phyloP scores from a whole-genome alignment of 2,113 vertebrate species.

The Myiozetetes cayanensis region DNA sequence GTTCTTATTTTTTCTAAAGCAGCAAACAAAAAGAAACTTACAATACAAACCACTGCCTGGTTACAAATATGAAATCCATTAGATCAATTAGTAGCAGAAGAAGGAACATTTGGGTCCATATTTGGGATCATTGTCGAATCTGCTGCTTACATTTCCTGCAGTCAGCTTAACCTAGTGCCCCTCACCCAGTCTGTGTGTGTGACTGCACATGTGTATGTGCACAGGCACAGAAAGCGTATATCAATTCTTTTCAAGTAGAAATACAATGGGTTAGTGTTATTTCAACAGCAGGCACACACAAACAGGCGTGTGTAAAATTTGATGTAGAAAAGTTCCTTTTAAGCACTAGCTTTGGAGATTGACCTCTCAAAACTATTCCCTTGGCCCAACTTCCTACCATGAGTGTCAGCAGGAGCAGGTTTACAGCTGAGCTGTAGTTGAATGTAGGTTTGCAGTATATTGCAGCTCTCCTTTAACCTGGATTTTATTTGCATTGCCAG shows the following conservation, averaged over 20 bases:
- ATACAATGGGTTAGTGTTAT: background rate
- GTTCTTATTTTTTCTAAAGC: background rate
- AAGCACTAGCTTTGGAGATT: background rate
- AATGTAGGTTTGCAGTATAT: background rate
- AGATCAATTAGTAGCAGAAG: background rate
- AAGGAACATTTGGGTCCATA: background rate
- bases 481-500: background rate
- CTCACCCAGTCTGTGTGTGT: background rate
- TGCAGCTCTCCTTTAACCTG: background rate
- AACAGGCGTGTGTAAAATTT: background rate
- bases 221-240: background rate
- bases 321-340: background rate
- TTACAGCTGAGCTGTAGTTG: background rate
- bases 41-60: constrained; percentile 14
- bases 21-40: constrained; percentile 30
- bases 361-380: background rate
- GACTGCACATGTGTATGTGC: background rate
- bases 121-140: background rate
- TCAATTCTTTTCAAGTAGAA: background rate
- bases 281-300: background rate
- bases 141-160: background rate
- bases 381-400: accelerated
- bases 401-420: background rate
- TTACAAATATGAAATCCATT: constrained; percentile 23
- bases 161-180: background rate